These are phyloP conservation scores for Syngnathus floridae DNA, from an alignment of 2,113 vertebrate species.

Conservation along the genomic window DNA sequence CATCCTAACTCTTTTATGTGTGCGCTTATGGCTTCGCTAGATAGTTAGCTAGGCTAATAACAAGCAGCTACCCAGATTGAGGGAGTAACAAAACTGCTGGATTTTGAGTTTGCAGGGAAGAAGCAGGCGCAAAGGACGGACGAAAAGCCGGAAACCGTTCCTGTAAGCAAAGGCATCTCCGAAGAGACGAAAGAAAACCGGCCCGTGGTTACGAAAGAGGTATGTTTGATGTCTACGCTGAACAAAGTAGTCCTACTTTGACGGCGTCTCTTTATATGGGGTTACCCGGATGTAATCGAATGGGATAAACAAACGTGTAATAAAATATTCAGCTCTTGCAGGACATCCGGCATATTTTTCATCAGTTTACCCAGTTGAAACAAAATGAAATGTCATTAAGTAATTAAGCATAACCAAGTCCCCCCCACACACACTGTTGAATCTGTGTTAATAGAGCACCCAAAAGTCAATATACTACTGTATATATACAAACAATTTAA, in stretches of 20 bases:
- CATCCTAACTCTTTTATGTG: neutral
- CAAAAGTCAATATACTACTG: no score
- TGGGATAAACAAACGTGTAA: no score
- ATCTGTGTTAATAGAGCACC: no score
- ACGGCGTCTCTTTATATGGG: neutral
- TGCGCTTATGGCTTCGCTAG: neutral
- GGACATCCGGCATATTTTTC: no score
- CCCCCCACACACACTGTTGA: no score
- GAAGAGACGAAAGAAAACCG: conserved; percentile 71
- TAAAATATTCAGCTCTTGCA: no score
- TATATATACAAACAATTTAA: no score
- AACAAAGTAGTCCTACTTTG: neutral
- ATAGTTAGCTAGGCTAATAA: neutral
- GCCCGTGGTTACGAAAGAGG: conserved; percentile 41
- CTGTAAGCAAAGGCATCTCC: conserved; percentile 21
- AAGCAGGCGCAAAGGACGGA: conserved; percentile 51
- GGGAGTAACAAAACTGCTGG: neutral
- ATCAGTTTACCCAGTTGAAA: no score
- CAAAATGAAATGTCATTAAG: no score
- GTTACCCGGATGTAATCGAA: neutral
- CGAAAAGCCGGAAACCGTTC: conserved; percentile 51
- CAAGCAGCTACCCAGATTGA: neutral
- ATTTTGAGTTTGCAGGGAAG: conserved; percentile 48
- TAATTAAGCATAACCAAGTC: no score
- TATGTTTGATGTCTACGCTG: conserved; percentile 1